These are phyloP conservation scores for Cephalopachus bancanus DNA, from an alignment of 2,797 vertebrate genomes.

Conservation along the genomic window DNA sequence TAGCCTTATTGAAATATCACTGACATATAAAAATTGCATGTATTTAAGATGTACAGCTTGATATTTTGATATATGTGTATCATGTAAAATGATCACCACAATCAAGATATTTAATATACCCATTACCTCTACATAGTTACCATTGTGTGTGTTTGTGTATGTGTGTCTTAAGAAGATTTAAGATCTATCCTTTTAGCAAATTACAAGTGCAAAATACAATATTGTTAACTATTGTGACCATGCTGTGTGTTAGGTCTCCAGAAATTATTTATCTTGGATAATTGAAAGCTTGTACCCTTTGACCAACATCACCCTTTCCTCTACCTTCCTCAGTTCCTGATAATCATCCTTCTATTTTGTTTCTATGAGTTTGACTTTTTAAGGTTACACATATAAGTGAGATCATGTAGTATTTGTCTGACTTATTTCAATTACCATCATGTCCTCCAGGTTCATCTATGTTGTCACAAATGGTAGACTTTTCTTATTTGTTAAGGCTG, in stretches of 20 bases:
- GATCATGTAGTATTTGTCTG: not conserved
- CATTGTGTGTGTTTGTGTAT: not conserved
- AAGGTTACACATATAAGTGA: not conserved
- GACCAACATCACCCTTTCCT: not conserved
- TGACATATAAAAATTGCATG: not conserved
- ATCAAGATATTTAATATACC: not conserved
- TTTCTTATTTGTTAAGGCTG: not conserved
- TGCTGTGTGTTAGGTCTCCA: not conserved
- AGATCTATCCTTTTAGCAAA: not conserved
- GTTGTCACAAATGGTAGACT: not conserved
- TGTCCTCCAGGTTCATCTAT: not conserved
- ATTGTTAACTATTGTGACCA: not conserved
- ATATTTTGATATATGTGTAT: not conserved
- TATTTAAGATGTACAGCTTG: not conserved
- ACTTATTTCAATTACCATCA: not conserved
- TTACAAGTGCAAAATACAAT: not conserved
- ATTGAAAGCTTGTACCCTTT: not conserved
- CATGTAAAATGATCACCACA: not conserved
- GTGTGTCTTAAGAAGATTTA: not conserved
- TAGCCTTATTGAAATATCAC: not conserved
- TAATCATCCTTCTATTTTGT: not conserved
- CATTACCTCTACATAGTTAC: not conserved
- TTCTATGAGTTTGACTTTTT: not conserved
- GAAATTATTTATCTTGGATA: not conserved
- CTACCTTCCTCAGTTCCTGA: not conserved